A percentile compares a stretch with the other conserved stretches of the same genome.
These are phyloP conservation scores for Drosophila takahashii DNA, from an alignment of 1,140 invertebrate species.

Conservation along the genomic window DNA sequence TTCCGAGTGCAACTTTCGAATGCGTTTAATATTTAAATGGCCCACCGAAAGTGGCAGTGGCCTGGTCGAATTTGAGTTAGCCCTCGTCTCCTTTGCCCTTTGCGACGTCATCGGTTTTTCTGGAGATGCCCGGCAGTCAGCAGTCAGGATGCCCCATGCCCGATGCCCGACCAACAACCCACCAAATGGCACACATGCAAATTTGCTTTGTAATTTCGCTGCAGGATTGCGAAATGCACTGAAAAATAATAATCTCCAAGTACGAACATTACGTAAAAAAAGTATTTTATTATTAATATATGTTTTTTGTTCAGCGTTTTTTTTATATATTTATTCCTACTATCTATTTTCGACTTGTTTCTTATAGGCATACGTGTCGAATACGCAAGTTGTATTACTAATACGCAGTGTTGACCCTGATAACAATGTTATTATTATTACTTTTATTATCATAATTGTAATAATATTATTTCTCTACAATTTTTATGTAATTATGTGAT, in stretches of 20 bases:
- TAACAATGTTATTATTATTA: too few species aligned
- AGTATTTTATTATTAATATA: too few species aligned
- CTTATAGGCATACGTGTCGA: too few species aligned
- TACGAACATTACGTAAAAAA: too few species aligned
- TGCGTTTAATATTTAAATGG: slow-evolving; percentile 64
- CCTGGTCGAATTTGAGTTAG: slow-evolving; percentile 24
- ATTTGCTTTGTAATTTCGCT: slow-evolving; percentile 28
- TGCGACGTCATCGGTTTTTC: slow-evolving; percentile 15
- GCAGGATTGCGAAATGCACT: not conserved
- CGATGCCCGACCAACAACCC: not conserved
- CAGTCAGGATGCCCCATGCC: not conserved
- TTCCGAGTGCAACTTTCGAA: slow-evolving; percentile 49
- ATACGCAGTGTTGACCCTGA: too few species aligned
- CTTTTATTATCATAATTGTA: too few species aligned
- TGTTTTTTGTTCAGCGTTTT: too few species aligned
- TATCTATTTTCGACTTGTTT: too few species aligned
- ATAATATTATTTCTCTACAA: too few species aligned
- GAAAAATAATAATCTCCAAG: not conserved
- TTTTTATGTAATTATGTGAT: not conserved
- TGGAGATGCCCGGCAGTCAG: slow-evolving; percentile 22
- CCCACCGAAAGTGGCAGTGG: slow-evolving; percentile 23
- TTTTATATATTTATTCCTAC: too few species aligned
- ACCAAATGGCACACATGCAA: slow-evolving; percentile 42
- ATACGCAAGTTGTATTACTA: too few species aligned
- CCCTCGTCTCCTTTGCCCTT: not conserved